phyloP scores from a whole-genome alignment of 2,888 invertebrate genomes.

The Macroteleia sp. region DNA sequence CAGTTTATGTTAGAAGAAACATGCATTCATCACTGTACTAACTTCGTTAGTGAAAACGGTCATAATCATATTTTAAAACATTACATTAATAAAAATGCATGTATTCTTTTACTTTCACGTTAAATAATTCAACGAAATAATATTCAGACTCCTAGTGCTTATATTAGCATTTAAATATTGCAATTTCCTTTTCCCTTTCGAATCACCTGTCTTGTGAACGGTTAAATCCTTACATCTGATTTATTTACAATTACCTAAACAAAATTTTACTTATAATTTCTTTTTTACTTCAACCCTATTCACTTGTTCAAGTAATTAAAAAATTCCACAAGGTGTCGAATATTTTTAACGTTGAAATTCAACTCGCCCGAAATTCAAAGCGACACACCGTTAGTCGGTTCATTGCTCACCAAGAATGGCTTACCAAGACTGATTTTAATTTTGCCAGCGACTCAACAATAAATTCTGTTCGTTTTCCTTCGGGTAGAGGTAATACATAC shows the following conservation, averaged over 20 bases:
- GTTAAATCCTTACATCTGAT: slow-evolving; percentile 7
- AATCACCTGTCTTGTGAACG: slow-evolving; percentile 18
- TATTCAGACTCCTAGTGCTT: not conserved
- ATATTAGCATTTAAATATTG: no score
- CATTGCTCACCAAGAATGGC: not conserved
- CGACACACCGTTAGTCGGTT: slow-evolving; percentile 4
- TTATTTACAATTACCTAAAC: slow-evolving; percentile 17
- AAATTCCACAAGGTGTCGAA: slow-evolving; percentile 13
- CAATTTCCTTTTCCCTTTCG: slow-evolving; percentile 10
- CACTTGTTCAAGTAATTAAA: slow-evolving; percentile 18
- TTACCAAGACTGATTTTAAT: slow-evolving; percentile 20
- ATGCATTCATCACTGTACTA: no score
- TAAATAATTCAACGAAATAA: not conserved
- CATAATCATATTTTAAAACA: no score
- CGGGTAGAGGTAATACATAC: not conserved
- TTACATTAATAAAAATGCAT: no score
- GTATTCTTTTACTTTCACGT: not conserved
- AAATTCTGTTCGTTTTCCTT: slow-evolving; percentile 16
- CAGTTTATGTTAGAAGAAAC: no score
- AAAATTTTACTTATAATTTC: slow-evolving; percentile 10
- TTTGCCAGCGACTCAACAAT: slow-evolving; percentile 16
- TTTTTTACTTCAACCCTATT: slow-evolving; percentile 4
- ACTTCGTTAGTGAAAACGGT: no score
- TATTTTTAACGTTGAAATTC: not conserved
- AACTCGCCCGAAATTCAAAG: not conserved